Evolutionary conservation across 35 echinoderm and acorn worm genomes (phyloP).

Genomic region (Heliocidaris erythrogramma): DNA sequence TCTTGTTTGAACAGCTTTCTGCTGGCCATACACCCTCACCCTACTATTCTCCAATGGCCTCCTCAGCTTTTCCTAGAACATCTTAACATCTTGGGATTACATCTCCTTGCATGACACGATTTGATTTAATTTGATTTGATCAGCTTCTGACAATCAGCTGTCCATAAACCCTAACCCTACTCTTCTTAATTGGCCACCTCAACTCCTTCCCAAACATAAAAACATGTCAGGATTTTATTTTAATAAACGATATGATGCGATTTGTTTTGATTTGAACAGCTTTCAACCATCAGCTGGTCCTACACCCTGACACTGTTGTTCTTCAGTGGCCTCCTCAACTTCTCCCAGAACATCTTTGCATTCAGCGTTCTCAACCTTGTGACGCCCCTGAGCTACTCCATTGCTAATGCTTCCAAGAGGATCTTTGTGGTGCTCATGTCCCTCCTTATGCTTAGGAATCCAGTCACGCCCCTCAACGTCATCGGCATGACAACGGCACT

Average conservation of each 20-base stretch:
- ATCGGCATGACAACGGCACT: slow-evolving; percentile 87
- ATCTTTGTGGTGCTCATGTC: slow-evolving; percentile 85
- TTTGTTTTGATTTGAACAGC: slow-evolving; percentile 35
- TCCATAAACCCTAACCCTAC: too few species aligned
- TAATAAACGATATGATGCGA: background rate
- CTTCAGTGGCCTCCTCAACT: slow-evolving; percentile 86
- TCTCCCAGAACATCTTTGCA: slow-evolving; percentile 96
- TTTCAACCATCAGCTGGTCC: slow-evolving; percentile 75
- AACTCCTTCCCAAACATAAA: too few species aligned
- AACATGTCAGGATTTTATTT: too few species aligned
- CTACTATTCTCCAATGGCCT: slow-evolving; percentile 73
- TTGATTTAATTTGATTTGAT: too few species aligned
- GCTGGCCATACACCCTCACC: slow-evolving; percentile 66
- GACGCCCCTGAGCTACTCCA: slow-evolving; percentile 90
- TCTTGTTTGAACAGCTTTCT: slow-evolving; percentile 43
- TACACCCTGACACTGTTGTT: slow-evolving; percentile 72
- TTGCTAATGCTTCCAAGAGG: slow-evolving; percentile 92
- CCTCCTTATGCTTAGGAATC: slow-evolving; percentile 84
- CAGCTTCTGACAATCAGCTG: too few species aligned
- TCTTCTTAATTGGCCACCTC: too few species aligned
- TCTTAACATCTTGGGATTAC: slow-evolving; percentile 87
- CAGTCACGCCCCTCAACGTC: slow-evolving; percentile 87
- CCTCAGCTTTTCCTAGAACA: slow-evolving; percentile 91
- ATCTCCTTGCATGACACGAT: slow-evolving; percentile 43
- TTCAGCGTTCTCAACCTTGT: slow-evolving; percentile 94